Evolutionary conservation across 2,888 invertebrate genomes (phyloP).

Genomic region (Dicranocentrus wangi): DNA sequence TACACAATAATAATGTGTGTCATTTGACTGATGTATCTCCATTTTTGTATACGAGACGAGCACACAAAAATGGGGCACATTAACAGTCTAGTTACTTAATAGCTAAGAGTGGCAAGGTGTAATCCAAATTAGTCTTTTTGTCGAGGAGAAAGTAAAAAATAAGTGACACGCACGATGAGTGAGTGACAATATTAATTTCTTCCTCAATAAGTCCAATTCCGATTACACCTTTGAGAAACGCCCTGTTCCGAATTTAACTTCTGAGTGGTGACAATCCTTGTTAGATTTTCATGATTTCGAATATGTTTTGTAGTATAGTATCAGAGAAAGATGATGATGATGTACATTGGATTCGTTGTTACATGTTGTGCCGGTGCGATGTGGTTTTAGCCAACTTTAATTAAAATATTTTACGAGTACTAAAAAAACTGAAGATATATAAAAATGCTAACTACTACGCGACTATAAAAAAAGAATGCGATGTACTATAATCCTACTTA

Average conservation of each 20-base stretch:
- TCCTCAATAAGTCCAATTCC: slow-evolving; percentile 10
- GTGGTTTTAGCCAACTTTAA: slow-evolving; percentile 11
- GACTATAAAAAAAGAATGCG: background rate
- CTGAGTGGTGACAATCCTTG: slow-evolving; percentile 33
- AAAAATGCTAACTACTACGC: background rate
- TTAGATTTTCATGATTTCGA: slow-evolving; percentile 46
- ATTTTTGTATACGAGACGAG: no score
- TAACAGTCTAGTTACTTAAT: no score
- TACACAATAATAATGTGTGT: no score
- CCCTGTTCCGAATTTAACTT: slow-evolving; percentile 72
- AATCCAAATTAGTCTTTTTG: slow-evolving; percentile 30
- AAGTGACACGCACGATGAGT: no score
- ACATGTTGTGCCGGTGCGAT: background rate
- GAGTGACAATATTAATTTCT: no score
- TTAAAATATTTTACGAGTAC: background rate
- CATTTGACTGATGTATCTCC: no score
- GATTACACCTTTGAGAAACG: slow-evolving; percentile 56
- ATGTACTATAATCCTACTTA: background rate
- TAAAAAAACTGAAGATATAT: background rate
- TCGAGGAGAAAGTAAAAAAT: no score
- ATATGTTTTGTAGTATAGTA: no score
- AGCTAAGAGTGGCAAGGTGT: slow-evolving; percentile 40
- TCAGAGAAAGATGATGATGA: no score
- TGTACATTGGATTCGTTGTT: slow-evolving; percentile 42
- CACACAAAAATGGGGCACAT: no score